A percentile compares a stretch with the other conserved stretches of the same genome.
These are phyloP conservation scores for Ferdinandea cuprea DNA, from an alignment of 2,888 invertebrate species.

Conservation along the genomic window DNA sequence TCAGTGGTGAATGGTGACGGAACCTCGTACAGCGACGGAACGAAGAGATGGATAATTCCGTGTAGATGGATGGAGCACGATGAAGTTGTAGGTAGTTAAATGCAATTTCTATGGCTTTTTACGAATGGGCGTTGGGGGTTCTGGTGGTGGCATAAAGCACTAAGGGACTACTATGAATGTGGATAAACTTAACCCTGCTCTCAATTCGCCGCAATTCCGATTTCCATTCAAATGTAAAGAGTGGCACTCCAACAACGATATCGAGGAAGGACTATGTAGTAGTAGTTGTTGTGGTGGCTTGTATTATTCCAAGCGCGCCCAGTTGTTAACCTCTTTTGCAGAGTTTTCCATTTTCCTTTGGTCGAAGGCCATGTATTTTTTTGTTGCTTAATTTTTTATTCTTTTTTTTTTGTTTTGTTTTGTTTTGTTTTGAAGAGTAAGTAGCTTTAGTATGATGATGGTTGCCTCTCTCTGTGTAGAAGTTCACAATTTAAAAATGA, in stretches of 20 bases:
- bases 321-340: slow-evolving; percentile 53
- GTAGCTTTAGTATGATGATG: slow-evolving; percentile 11
- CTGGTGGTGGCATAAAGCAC: slow-evolving; percentile 6
- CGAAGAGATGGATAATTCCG: slow-evolving; percentile 7
- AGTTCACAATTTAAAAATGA: slow-evolving; percentile 53
- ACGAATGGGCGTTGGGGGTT: neutral
- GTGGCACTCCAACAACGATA: slow-evolving; percentile 43
- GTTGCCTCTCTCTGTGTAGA: slow-evolving; percentile 14
- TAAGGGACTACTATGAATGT: slow-evolving; percentile 33
- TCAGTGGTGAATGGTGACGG: slow-evolving; percentile 18
- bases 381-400: slow-evolving; percentile 1
- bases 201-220: slow-evolving; percentile 70
- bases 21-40: slow-evolving; percentile 14
- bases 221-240: slow-evolving; percentile 69
- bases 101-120: slow-evolving; percentile 52
- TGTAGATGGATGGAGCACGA: neutral
- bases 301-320: slow-evolving; percentile 12
- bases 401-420: neutral
- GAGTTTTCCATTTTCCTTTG: slow-evolving; percentile 50
- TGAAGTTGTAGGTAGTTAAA: slow-evolving; percentile 44
- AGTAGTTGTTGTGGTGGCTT: slow-evolving; percentile 36
- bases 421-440: slow-evolving; percentile 16
- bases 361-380: slow-evolving; percentile 60
- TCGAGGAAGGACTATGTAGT: neutral
- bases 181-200: slow-evolving; percentile 71